Base-by-base conservation (phyloP, 2,113 vertebrate species). In the Cyprinus carpio region DNA sequence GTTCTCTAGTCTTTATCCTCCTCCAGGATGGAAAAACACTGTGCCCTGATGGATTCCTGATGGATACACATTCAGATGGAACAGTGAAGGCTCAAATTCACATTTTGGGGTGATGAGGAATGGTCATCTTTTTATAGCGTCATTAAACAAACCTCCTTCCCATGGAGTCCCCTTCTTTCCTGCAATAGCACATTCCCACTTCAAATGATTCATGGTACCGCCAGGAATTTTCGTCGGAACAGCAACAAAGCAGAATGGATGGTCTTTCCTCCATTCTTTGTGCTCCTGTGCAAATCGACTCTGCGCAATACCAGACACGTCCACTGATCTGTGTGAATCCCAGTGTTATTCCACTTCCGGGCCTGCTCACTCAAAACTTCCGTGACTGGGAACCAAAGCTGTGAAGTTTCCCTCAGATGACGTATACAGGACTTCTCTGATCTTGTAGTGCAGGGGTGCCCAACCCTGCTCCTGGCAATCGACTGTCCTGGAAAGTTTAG, bases 131-230 rank as follows among this genome's bases (percentile, higher is more conserved):
- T 96, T 88, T 95, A 96, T 85, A 96, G 93, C 95, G 95, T 96
- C 88, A 95, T 93, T 89, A 91, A 95, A 96, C 72, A 95, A 91
- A 79, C 95, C 95, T 84, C 95, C 95, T 40, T 40, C 8, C 40
- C 8, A 95, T 6, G 95, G 94, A 87, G 95, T 96, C 96, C 97
- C 97, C 88, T 99, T 99, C 93, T 98, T 99, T 74, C 98, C 98
- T 64, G 98, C 97, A 93, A 99, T 99, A 87, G 98, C 98, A 87
- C 98, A 99, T 88, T 99, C 98, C 98, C 98, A 99, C 87, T 99
- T 99, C 98, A 99, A 99, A 91, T 99, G 95, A 91, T 99, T 99
- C 97, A 99, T 96, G 15, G 98, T 99, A 88, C 97, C 96, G 89
- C 99, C 98, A 67, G 97, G 97, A 89, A 99, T 99, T 94, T 99